Evolutionary conservation across 2,113 vertebrate genomes (phyloP).

Genomic region (Montifringilla adamsi): DNA sequence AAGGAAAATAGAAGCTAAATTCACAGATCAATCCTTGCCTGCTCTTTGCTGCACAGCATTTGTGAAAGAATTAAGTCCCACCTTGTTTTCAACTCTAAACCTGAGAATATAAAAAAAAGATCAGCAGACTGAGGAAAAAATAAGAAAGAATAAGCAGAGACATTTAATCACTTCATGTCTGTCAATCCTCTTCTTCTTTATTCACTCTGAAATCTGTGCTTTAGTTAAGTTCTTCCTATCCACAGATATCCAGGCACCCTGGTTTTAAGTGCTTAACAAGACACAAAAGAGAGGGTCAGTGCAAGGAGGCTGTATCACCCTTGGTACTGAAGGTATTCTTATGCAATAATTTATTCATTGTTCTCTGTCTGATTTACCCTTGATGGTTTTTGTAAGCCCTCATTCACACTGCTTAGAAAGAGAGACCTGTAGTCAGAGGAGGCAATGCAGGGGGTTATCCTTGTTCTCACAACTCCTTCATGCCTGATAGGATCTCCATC

Average conservation of each 20-base stretch:
- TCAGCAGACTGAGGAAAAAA: background rate
- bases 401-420: background rate
- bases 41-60: background rate
- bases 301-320: background rate
- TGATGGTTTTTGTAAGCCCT: background rate
- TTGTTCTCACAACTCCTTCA: background rate
- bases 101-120: background rate
- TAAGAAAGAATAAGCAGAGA: background rate
- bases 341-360: background rate
- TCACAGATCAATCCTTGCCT: background rate
- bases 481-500: background rate
- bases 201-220: background rate
- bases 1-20: background rate
- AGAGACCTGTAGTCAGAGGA: background rate
- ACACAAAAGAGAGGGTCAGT: background rate
- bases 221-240: background rate
- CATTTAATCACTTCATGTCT: background rate
- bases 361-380: background rate
- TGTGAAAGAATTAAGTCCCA: background rate
- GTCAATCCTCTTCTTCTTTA: background rate
- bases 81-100: background rate
- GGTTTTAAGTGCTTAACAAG: background rate
- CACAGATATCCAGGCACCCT: background rate
- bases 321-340: rapidly evolving
- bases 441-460: rapidly evolving